Evolutionary conservation across 23 tunicate species (phyloP), one percentile per base, ranked within the genome.

Genomic region (Trididemnum miniatum): DNA sequence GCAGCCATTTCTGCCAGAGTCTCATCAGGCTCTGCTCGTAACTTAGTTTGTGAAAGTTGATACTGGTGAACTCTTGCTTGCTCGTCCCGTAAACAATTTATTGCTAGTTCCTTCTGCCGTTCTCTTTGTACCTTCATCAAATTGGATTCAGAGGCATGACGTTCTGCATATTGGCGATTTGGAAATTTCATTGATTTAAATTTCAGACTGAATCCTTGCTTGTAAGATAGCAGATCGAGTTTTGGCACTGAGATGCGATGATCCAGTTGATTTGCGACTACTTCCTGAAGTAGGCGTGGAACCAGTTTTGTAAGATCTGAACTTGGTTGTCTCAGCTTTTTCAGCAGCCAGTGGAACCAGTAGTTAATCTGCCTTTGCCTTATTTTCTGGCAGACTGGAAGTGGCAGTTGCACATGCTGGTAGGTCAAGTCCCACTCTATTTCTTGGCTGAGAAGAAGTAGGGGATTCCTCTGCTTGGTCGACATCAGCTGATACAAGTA

Each of bases 1-100:
- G 67, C 29, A 3, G 67, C 29, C 4, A 62, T 24, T 20, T 62
- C 67, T 5, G 67, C 67, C 26, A 62, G n/a, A 24, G 67, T 62
- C 29, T 62, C 29, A 24, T 62, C n/a, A 24, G n/a, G 67, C 26
- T 62, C 67, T 18, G 67, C 67, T 62, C 26, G 26, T 4, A 62
- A 26, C 67, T 62, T 62, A 24, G 29, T n/a, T 62, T 62, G 67
- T 3, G 67, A 62, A 20, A 62, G 29, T 62, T 62, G 15, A 24
- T 62, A 24, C 4, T 20, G 67, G 29, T 62, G 67, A 62, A 26
- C 67, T 62, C n/a, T 62, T 62, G 26, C 67, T 62, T 62, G 67
- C n/a, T 62, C 29, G 15, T 62, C 67, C 23, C 67, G 67, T 44
- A 7, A 15, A 15, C 54, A 44, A 15, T 44, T 44, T 7, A 44